Base-by-base conservation (phyloP, 2,888 invertebrate genomes). In the Drosophila seclusa region DNA sequence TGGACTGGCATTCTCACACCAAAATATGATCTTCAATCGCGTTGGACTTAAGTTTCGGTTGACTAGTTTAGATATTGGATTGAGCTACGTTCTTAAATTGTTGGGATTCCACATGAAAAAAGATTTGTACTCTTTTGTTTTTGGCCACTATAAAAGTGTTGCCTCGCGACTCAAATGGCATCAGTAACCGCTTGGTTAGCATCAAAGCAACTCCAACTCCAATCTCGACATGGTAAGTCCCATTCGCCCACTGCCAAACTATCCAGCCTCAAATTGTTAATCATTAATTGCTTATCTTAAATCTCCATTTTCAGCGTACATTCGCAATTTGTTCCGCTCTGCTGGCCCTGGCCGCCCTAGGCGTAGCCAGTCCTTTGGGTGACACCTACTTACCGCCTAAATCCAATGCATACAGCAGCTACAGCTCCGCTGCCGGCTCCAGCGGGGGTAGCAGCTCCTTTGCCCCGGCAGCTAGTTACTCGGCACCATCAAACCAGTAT, bases 311-410 rank as follows among this genome's bases (percentile, higher is more conserved):
- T 13, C 60, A 85, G 89, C 87, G 71, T 63, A 61, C 64, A 8
- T 67, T 85, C 38, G 50, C 40, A 42, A 55, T 71, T 64, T 68
- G 64, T 55, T 52, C 73, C 6, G 58, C 69, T 29, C 52, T 78
- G 34, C n/a, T 85, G 58, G 75, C 75, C 8, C n/a, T 83, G 18
- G 73, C 61, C 62, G 57, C 73, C n/a, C 32, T 81, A 40, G 72
- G 59, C n/a, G 21, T 71, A 71, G 81, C 80, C 53, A 73, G 52
- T 40, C 75, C 85, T 21, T 54, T 90, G 65, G 75, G 83, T 59
- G 83, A 67, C 36, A 58, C 60, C 32, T 90, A 90, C 38, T 49
- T 90, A 68, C 90, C 90, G 0, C 91, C 90, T 1, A 68, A 76
- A 54, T 66, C 68, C 8, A 80, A 79, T 24, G 77, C 79, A 11